phyloP scores from a whole-genome alignment of 2,888 invertebrate genomes.

The Luperina testacea region DNA sequence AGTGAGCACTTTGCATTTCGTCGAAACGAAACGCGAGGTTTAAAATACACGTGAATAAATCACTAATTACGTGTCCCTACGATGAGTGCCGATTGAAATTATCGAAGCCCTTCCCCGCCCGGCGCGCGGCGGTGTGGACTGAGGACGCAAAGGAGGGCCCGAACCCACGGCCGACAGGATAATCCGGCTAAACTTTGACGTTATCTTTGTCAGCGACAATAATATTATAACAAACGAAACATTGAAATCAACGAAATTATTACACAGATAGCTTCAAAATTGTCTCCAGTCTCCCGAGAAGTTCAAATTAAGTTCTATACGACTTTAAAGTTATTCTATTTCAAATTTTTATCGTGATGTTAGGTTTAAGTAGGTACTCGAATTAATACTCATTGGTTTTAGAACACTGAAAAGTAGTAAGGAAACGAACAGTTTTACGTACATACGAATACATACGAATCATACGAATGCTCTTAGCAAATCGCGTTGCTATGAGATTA shows the following conservation, averaged over 20 bases:
- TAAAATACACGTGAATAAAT: conserved; percentile 69
- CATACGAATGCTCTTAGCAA: conserved; percentile 18
- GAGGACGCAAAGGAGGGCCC: conserved; percentile 69
- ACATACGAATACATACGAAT: conserved; percentile 16
- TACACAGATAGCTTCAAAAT: conserved; percentile 52
- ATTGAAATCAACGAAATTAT: conserved; percentile 68
- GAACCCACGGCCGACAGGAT: conserved; percentile 68
- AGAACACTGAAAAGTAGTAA: not conserved
- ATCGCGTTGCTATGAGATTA: conserved; percentile 14
- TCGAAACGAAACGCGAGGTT: conserved; percentile 44
- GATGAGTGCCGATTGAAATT: conserved; percentile 78
- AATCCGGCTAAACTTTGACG: conserved; percentile 74
- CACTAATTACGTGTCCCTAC: conserved; percentile 70
- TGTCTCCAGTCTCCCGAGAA: conserved; percentile 47
- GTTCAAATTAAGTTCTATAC: conserved; percentile 52
- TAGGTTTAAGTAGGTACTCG: conserved; percentile 4
- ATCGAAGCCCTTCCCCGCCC: conserved; percentile 61
- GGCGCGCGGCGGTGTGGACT: conserved; percentile 57
- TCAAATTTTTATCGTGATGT: conserved; percentile 37
- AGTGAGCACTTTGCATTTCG: conserved; percentile 30
- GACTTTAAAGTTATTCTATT: conserved; percentile 42
- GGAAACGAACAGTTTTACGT: not conserved
- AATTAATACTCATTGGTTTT: conserved; percentile 23
- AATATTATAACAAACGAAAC: conserved; percentile 71
- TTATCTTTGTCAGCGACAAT: conserved; percentile 73